Evolutionary conservation across 2,113 vertebrate genomes (phyloP).

Genomic region (Prunella himalayana): DNA sequence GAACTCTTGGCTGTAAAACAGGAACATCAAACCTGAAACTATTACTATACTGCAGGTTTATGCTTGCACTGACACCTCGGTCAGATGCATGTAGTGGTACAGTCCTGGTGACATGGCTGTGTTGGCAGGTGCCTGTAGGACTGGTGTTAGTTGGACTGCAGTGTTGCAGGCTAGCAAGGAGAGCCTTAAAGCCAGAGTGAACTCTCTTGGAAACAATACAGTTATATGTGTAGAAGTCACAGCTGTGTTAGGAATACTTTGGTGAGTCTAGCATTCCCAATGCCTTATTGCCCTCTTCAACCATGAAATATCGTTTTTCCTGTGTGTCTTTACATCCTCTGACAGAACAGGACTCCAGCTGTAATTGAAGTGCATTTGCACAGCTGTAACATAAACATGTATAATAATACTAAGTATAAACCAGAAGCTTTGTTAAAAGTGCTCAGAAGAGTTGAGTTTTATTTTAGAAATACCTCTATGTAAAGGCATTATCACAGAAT

Average conservation of each 20-base stretch:
- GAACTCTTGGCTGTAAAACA: accelerated
- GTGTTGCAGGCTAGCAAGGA: background rate
- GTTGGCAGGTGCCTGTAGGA: background rate
- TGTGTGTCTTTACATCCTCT: background rate
- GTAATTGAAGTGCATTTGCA: background rate
- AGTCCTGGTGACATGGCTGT: background rate
- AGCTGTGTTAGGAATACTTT: background rate
- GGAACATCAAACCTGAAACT: background rate
- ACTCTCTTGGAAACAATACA: background rate
- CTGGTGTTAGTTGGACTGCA: background rate
- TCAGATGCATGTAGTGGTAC: accelerated
- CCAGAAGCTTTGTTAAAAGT: background rate
- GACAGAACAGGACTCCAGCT: background rate
- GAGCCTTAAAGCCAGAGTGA: background rate
- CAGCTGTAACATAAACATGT: background rate
- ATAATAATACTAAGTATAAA: background rate
- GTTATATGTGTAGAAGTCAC: background rate
- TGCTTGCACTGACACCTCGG: accelerated
- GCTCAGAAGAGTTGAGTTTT: background rate
- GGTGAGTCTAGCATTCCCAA: background rate
- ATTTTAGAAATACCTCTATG: background rate
- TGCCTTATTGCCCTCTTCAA: background rate
- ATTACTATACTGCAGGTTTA: background rate
- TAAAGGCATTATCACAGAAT: background rate
- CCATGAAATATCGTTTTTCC: background rate